Conservation (phyloP, 2,888 invertebrate genomes). For the Yponomeuta plumbellus region DNA sequence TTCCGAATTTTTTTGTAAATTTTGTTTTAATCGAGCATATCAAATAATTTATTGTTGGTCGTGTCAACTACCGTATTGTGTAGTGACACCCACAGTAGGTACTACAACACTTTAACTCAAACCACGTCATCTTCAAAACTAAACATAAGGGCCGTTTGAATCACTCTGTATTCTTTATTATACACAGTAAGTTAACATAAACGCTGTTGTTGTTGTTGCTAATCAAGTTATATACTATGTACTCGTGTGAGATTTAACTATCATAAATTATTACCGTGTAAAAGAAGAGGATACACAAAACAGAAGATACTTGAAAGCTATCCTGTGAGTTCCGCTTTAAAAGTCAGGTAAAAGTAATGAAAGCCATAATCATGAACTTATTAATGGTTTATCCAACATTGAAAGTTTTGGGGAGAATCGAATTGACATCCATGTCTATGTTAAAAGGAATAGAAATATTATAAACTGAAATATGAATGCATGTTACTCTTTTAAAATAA, state of each 20-base stretch:
- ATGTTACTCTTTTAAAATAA: conserved; percentile 70
- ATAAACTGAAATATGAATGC: conserved; percentile 74
- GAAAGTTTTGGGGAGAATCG: conserved; percentile 27
- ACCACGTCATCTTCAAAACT: too few relatives aligned
- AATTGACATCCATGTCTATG: conserved; percentile 52
- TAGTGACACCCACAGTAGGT: too few relatives aligned
- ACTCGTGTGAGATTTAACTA: conserved; percentile 43
- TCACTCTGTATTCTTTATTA: background rate
- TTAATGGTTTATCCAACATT: too few relatives aligned
- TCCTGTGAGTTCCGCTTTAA: background rate
- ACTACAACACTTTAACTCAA: too few relatives aligned
- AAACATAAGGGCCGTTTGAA: background rate
- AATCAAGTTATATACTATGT: conserved; percentile 68
- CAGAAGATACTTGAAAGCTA: conserved; percentile 7
- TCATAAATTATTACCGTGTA: conserved; percentile 5
- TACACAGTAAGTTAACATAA: conserved; percentile 45
- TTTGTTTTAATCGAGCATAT: too few relatives aligned
- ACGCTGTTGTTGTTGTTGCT: conserved; percentile 76
- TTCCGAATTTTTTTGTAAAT: too few relatives aligned
- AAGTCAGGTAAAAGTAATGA: background rate
- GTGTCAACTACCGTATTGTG: too few relatives aligned
- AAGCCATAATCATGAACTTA: too few relatives aligned
- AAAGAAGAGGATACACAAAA: conserved; percentile 4
- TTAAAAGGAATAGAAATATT: conserved; percentile 40
- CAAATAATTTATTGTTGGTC: too few relatives aligned